These are phyloP conservation scores for Fratercula arctica DNA, from an alignment of 2,797 vertebrate genomes.

Conservation along the genomic window DNA sequence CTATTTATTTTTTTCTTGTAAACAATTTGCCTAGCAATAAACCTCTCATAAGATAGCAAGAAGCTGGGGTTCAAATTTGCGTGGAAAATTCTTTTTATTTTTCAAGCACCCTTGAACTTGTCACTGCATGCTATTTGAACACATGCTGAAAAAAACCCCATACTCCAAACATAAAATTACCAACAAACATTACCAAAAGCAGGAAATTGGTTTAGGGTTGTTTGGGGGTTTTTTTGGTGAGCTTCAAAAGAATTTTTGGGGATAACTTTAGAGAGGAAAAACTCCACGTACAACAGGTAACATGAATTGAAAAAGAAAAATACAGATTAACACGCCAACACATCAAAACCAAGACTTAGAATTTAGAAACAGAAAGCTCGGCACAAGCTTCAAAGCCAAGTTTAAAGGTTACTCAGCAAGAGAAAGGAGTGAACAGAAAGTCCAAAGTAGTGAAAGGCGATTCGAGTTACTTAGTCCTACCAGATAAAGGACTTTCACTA, in stretches of 20 bases:
- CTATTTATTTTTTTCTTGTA: background rate
- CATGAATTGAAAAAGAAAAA: slow-evolving; percentile 5
- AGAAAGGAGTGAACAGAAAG: background rate
- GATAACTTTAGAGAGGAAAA: background rate
- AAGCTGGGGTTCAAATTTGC: background rate
- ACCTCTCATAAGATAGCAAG: background rate
- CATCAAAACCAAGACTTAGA: background rate
- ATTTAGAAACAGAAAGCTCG: slow-evolving; percentile 15
- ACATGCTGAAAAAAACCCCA: background rate
- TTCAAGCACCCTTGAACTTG: background rate
- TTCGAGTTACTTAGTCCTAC: background rate
- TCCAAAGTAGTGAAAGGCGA: background rate
- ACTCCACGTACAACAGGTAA: background rate
- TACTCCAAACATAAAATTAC: background rate
- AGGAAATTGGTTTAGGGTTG: background rate
- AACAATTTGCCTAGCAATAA: background rate
- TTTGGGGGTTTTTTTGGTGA: background rate
- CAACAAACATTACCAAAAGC: background rate
- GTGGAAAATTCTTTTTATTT: background rate
- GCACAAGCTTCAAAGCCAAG: slow-evolving; percentile 5
- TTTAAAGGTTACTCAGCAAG: slow-evolving; percentile 1
- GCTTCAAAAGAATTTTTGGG: background rate
- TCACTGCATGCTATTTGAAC: background rate
- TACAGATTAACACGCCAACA: background rate
- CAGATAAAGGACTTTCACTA: background rate